Evolutionary conservation across 2,113 vertebrate species (phyloP), one percentile per base, ranked within the genome.

Genomic region (Calidris pugnax): DNA sequence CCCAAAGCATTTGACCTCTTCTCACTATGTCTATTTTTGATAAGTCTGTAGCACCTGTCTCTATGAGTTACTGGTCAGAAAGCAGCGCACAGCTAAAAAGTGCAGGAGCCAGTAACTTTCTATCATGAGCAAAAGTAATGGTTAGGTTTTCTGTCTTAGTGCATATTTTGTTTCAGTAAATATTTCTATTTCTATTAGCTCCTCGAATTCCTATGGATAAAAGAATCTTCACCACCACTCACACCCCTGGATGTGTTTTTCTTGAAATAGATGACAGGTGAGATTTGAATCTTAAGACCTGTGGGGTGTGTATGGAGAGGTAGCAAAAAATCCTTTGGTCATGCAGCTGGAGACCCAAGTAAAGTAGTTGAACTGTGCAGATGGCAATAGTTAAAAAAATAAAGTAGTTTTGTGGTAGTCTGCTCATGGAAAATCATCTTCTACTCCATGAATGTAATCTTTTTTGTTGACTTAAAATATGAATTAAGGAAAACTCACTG

Each of bases 191-290:
- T 91, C 84, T 51, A 21, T 26, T 96, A 99, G 99, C 99, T 62
- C 99, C 99, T 92, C 98, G 98, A 77, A 99, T 99, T 86, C 99
- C 99, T 39, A 96, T 97, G 94, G 98, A 99, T 96, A 99, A 99
- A 96, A 98, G 98, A 83, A 99, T 99, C 97, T 99, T 99, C 97
- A 99, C 99, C 81, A 99, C 99, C 41, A 99, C 99, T 59, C 99
- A 99, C 93, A 99, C 98, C 9, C 99, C 99, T 55, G 98, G 98
- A 76, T 99, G 99, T 97, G 97, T 99, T 79, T 99, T 99, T 96
- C 97, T 99, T 93, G 99, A 99, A 96, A 98, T 99, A 94, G 99
- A 99, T 91, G 99, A 99, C 96, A 98, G 99, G 99, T 99, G 80
- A 98, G 82, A 64, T 74, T 78, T 76, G 63, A 67, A 48, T 87